A percentile compares a stretch with the other conserved stretches of the same genome.
These are phyloP conservation scores for Pelobates fuscus DNA, from an alignment of 2,113 vertebrate species.

Conservation along the genomic window DNA sequence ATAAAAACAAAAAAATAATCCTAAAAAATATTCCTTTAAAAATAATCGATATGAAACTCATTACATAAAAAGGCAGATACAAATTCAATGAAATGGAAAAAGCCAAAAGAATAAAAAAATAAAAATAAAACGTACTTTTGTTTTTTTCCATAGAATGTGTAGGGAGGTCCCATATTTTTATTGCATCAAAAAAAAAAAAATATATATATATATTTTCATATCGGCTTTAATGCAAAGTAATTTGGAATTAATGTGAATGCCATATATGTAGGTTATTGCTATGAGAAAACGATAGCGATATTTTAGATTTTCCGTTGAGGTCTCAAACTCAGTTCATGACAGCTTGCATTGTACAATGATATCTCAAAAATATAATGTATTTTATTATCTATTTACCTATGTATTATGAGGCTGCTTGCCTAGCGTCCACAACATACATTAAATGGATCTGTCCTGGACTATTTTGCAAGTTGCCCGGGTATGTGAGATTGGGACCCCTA, in stretches of 20 bases:
- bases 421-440: too few species aligned
- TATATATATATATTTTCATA: background rate
- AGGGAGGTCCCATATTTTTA: constrained; percentile 38
- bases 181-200: background rate
- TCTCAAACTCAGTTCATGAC: too few species aligned
- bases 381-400: too few species aligned
- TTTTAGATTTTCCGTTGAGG: too few species aligned
- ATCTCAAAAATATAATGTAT: too few species aligned
- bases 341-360: too few species aligned
- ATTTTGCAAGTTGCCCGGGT: too few species aligned
- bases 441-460: too few species aligned
- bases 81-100: constrained; percentile 79
- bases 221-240: background rate
- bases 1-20: constrained; percentile 59
- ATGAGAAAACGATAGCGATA: background rate
- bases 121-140: constrained; percentile 7
- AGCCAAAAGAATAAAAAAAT: too few species aligned
- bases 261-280: background rate
- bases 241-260: background rate
- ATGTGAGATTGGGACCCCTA: too few species aligned
- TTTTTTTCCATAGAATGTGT: constrained; percentile 58
- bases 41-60: constrained; percentile 85
- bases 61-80: constrained; percentile 86
- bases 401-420: too few species aligned
- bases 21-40: constrained; percentile 75